Conservation (phyloP, 2,113 vertebrate species). For the Myxocyprinus asiaticus region DNA sequence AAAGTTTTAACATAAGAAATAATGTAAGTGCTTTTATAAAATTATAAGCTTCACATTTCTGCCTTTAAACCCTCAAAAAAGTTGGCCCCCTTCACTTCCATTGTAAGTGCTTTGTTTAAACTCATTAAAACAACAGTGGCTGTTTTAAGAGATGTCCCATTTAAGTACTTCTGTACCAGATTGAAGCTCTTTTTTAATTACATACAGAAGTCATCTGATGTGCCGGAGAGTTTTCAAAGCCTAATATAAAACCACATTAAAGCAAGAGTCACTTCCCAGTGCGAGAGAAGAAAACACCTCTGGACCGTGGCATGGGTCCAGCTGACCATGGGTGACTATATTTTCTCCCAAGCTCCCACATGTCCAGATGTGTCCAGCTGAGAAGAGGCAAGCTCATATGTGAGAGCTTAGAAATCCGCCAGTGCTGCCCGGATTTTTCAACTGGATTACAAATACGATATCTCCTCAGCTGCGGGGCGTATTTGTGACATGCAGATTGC, state of each 20-base stretch:
- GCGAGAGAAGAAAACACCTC: slow-evolving; percentile 34
- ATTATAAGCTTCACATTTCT: too few species aligned
- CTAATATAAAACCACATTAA: slow-evolving; percentile 65
- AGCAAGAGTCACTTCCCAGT: slow-evolving; percentile 58
- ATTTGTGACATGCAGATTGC: slow-evolving; percentile 2
- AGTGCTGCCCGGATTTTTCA: slow-evolving; percentile 3
- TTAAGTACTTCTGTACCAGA: slow-evolving; percentile 57
- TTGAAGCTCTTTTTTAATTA: slow-evolving; percentile 67
- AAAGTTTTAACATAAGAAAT: too few species aligned
- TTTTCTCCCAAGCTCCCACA: background rate
- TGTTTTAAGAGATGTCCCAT: slow-evolving; percentile 68
- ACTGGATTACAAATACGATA: too few species aligned
- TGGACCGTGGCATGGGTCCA: slow-evolving; percentile 31
- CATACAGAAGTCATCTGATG: slow-evolving; percentile 56
- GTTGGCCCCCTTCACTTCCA: too few species aligned
- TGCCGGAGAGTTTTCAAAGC: slow-evolving; percentile 61
- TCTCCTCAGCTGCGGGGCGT: background rate
- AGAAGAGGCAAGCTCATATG: slow-evolving; percentile 19
- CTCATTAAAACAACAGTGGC: slow-evolving; percentile 65
- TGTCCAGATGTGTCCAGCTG: slow-evolving; percentile 29
- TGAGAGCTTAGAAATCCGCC: background rate
- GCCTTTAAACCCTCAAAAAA: too few species aligned
- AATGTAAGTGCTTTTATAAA: too few species aligned
- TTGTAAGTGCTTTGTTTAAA: too few species aligned
- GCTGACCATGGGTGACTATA: slow-evolving; percentile 15